Evolutionary conservation across 1,140 invertebrate species (phyloP).

Genomic region (Uloborus diversus): DNA sequence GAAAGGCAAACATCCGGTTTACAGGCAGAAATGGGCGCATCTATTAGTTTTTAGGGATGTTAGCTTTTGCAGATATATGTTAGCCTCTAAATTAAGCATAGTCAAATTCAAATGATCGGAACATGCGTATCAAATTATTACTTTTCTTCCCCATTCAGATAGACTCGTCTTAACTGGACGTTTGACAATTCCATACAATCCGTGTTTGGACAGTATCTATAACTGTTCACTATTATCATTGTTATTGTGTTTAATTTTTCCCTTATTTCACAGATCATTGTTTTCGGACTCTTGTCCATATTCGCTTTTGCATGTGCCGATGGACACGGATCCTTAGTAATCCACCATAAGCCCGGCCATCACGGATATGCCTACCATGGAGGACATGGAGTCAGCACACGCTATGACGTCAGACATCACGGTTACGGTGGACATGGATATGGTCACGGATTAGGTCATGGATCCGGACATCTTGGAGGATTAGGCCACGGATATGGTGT

Average conservation of each 20-base stretch:
- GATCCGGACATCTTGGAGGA: background rate
- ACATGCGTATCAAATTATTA: too few species aligned
- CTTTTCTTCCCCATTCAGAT: too few species aligned
- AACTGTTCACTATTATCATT: too few species aligned
- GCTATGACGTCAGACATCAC: constrained; percentile 43
- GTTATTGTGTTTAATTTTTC: background rate
- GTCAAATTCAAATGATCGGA: too few species aligned
- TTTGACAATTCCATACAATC: too few species aligned
- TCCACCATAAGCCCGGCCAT: constrained; percentile 27
- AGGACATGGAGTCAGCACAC: constrained; percentile 37
- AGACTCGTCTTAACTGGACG: too few species aligned
- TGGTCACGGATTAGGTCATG: background rate
- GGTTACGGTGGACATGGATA: background rate
- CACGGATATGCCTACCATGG: constrained; percentile 45
- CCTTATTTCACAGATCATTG: constrained; percentile 4
- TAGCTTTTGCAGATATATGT: too few species aligned
- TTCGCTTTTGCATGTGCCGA: background rate
- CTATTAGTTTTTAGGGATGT: too few species aligned
- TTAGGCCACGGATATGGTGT: background rate
- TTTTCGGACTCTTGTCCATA: constrained; percentile 7
- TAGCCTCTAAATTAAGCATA: too few species aligned
- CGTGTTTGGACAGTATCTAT: too few species aligned
- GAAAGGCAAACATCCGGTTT: too few species aligned
- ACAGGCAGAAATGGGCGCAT: too few species aligned
- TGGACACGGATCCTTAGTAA: constrained; percentile 19